These are phyloP conservation scores for Haliclona indistincta DNA, from an alignment of 37 sponge, comb jelly and placozoan species.

Conservation along the genomic window DNA sequence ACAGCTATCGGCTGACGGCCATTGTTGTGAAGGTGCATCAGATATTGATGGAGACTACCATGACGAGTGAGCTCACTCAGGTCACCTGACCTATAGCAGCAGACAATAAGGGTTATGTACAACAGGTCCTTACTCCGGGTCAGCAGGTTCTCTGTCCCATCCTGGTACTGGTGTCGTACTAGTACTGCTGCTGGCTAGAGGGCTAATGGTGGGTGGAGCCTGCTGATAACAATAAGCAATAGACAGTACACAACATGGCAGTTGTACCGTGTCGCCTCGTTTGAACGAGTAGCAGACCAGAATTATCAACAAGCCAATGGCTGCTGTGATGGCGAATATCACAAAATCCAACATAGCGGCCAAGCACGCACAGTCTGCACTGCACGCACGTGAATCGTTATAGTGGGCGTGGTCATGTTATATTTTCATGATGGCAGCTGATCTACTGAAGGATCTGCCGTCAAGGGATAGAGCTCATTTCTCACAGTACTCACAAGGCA, in stretches of 20 bases:
- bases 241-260: background rate
- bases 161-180: slow-evolving; percentile 25
- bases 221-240: background rate
- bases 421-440: too few relatives aligned
- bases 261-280: slow-evolving; percentile 1
- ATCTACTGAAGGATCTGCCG: slow-evolving; percentile 6
- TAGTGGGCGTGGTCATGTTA: too few relatives aligned
- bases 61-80: slow-evolving; percentile 42
- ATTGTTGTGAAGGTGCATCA: slow-evolving; percentile 70
- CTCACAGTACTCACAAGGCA: slow-evolving; percentile 2
- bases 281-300: slow-evolving; percentile 32
- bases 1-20: slow-evolving; percentile 70
- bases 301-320: slow-evolving; percentile 59
- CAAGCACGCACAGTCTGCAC: too few relatives aligned
- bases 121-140: slow-evolving; percentile 23
- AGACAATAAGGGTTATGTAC: background rate
- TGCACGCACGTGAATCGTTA: too few relatives aligned
- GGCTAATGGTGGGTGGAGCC: background rate
- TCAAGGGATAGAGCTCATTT: background rate
- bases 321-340: slow-evolving; percentile 71
- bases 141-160: slow-evolving; percentile 35
- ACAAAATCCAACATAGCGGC: slow-evolving; percentile 76
- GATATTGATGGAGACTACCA: slow-evolving; percentile 89
- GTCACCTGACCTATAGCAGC: slow-evolving; percentile 18
- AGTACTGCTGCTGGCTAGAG: background rate